Evolutionary conservation across 92 coral and sea anemone genomes (phyloP), one percentile per base, ranked within the genome.

Genomic region (Palythoa grandiflora): DNA sequence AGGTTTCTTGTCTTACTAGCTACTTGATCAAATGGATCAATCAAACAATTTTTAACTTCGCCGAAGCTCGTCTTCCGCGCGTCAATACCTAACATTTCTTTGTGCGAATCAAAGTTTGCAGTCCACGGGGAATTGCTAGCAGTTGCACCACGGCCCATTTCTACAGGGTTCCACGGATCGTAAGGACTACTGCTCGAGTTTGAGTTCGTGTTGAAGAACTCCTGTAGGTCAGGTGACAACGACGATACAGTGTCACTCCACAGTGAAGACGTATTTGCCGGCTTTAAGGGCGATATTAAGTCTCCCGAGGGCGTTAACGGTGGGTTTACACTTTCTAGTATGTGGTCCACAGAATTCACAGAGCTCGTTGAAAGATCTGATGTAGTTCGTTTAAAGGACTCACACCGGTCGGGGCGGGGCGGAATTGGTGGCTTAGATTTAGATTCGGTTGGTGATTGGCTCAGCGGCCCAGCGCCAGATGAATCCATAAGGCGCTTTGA

Each of bases 201-300:
- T 79, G 84, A 40, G 61, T 81, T 37, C 44, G 73, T 28, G 44
- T 21, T 47, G 66, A 81, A 81, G 57, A 81, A 81, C n/a, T 81
- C 86, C 28, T 81, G 86, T 8, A 81, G 63, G 50, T 81, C 86
- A 2, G 86, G 86, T 3, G 86, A 81, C 20, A 81, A 40, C 13
- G 86, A 81, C 40, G 75, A 65, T 2, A 81, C 86, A 81, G 86
- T 81, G 47, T 81, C 86, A 6, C 40, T 65, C 86, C 86, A 81
- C 47, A 81, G 48, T 4, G 86, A 81, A 1, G 75, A n/a, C 61
- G 75, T 65, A 53, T 4, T 81, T 20, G 60, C 86, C 11, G 86
- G 86, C 59, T 68, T 47, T 48, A 81, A 81, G 11, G 86, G 86
- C 15, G 86, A 81, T 81, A 81, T 66, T 20, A 81, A 66, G 20